Base-by-base conservation (phyloP, 2,113 vertebrate genomes). In the Benitochromis conjunctus region DNA sequence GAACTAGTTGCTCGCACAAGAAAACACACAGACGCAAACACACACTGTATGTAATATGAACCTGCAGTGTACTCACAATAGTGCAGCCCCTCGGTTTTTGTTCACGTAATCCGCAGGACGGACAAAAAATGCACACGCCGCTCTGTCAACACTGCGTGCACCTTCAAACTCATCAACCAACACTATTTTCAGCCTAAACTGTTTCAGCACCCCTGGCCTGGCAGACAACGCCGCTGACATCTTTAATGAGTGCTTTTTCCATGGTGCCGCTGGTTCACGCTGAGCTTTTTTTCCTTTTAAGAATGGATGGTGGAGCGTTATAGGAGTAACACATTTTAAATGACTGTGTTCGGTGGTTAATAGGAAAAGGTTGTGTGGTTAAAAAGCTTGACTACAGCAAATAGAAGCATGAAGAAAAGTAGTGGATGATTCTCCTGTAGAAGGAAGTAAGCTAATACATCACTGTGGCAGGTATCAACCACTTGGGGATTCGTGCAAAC, bases 401-500 rank as follows among this genome's bases (percentile, higher is more conserved):
- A 85, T 79, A 87, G 54, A 81, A 89, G 85, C 34, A 34, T 8
- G 62, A 83, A 90, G 69, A 60, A 85, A 90, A 62, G 55, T 16
- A 74, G 9, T 18, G 58, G 87, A 57, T 83, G 60, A 84, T 85
- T 82, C 36, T 66, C 64, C 71, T 71, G 71, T 82, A 71, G 60
- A 81, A 84, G 48, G 69, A 83, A 88, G 83, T 36, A 69, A 85
- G 78, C 76, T 84, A 82, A 91, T 93, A 81, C 38, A 92, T 94
- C 90, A 90, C 77, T 29, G 11, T 84, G 81, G 79, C 90, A 92
- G 82, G 29, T 69, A 81, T 56, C 81, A 81, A 51, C 82, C 86
- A 86, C 83, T 87, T 62, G 82, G 89, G 87, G 87, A 90, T 90
- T 88, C 82, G 88, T 90, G 83, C 84, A 91, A 91, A 86, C 83